phyloP scores from a whole-genome alignment of 1,140 invertebrate genomes.

The Tribolium madens region DNA sequence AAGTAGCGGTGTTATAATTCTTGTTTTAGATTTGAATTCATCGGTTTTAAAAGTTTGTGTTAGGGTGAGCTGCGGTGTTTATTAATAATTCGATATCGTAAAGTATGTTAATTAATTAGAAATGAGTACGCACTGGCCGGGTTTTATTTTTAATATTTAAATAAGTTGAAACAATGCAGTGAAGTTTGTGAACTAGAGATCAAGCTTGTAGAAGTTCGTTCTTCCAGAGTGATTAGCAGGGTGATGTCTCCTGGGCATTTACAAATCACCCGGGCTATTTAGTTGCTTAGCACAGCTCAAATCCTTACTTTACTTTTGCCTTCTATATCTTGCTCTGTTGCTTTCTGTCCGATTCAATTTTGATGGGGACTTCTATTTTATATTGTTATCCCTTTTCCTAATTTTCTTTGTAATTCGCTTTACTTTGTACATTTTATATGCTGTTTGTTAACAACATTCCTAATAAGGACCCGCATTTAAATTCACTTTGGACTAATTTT shows the following conservation, averaged over 20 bases:
- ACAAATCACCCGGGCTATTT: slow-evolving; percentile 36
- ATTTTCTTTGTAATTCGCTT: slow-evolving; percentile 45
- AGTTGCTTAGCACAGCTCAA: slow-evolving; percentile 36
- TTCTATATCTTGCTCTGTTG: slow-evolving; percentile 36
- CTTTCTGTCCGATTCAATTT: slow-evolving; percentile 42
- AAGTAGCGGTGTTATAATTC: slow-evolving; percentile 1
- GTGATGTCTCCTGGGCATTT: slow-evolving; percentile 36
- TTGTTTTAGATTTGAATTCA: neutral
- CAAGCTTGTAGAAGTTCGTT: neutral
- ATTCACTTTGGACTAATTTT: slow-evolving; percentile 45
- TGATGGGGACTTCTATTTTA: slow-evolving; percentile 40
- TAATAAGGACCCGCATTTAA: slow-evolving; percentile 42
- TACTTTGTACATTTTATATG: slow-evolving; percentile 47
- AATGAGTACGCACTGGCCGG: neutral
- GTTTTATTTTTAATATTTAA: slow-evolving; percentile 30
- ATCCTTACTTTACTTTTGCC: slow-evolving; percentile 42
- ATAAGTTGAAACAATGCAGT: slow-evolving; percentile 2
- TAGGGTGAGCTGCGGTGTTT: neutral
- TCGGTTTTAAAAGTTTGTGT: slow-evolving; percentile 14
- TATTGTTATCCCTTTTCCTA: slow-evolving; percentile 40
- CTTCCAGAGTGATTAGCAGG: slow-evolving; percentile 28
- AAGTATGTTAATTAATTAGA: slow-evolving; percentile 18
- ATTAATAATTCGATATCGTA: slow-evolving; percentile 11
- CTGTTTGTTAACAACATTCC: slow-evolving; percentile 46
- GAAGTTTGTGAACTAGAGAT: slow-evolving; percentile 4